Evolutionary conservation across 2,797 vertebrate species (phyloP).

Genomic region (Enteromius afrohamiltoni): DNA sequence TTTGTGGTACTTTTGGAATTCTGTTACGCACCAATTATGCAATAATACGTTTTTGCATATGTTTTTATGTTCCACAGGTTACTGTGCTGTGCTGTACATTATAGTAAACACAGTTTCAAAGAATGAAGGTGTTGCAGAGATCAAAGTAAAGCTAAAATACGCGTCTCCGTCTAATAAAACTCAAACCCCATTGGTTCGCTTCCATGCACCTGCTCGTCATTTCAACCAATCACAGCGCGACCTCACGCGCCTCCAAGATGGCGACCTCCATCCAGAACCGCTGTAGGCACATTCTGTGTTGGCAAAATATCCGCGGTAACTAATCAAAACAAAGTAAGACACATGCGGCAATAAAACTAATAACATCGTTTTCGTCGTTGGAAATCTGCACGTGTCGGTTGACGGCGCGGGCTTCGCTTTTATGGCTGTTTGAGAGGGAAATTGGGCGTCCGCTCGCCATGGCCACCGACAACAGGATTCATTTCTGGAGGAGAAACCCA

Average conservation of each 20-base stretch:
- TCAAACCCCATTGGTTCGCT: slow-evolving; percentile 39
- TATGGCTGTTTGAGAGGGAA: slow-evolving; percentile 27
- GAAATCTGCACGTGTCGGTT: not conserved
- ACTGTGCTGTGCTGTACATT: not conserved
- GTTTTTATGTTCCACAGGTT: too few species aligned
- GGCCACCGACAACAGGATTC: slow-evolving; percentile 90
- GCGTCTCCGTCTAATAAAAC: not conserved
- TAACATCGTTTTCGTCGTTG: not conserved
- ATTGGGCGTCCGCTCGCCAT: slow-evolving; percentile 73
- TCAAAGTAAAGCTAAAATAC: not conserved
- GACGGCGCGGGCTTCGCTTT: not conserved
- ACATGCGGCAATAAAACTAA: not conserved
- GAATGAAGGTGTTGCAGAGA: not conserved
- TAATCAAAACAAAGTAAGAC: not conserved
- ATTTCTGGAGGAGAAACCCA: slow-evolving; percentile 94
- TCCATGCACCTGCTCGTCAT: slow-evolving; percentile 54
- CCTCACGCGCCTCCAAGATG: slow-evolving; percentile 56
- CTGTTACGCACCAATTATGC: not conserved
- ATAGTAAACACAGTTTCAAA: not conserved
- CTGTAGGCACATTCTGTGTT: slow-evolving; percentile 32
- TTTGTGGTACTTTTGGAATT: not conserved
- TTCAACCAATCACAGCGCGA: slow-evolving; percentile 52
- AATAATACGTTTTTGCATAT: too few species aligned
- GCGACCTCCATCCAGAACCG: slow-evolving; percentile 57
- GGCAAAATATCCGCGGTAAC: slow-evolving; percentile 20